Conservation (phyloP, 1,140 invertebrate genomes). For the Triops longicaudatus region DNA sequence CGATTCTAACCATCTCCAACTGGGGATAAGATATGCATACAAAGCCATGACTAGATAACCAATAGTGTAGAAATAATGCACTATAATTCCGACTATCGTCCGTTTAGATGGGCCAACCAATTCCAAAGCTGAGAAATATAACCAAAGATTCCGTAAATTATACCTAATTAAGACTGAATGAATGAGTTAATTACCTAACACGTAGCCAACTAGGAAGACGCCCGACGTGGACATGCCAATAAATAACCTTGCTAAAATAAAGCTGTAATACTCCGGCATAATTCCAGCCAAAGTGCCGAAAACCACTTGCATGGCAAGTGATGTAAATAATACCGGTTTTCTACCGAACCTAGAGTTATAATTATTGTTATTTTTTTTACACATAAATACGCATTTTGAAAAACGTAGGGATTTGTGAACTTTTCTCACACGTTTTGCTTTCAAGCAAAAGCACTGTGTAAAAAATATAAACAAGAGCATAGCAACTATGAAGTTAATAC, state of each 20-base stretch:
- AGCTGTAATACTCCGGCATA: conserved; percentile 58
- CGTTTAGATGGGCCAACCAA: conserved; percentile 70
- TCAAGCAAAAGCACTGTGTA: too few relatives aligned
- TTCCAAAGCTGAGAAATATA: conserved; percentile 57
- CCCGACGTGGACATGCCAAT: conserved; percentile 65
- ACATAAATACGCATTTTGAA: too few relatives aligned
- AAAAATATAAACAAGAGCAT: too few relatives aligned
- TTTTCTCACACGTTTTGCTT: too few relatives aligned
- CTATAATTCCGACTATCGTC: conserved; percentile 61
- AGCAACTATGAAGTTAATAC: too few relatives aligned
- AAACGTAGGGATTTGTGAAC: too few relatives aligned
- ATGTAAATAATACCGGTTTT: conserved; percentile 60
- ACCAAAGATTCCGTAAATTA: neutral
- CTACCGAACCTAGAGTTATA: conserved; percentile 51
- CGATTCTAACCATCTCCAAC: conserved; percentile 67
- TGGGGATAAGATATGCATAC: conserved; percentile 60
- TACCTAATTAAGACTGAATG: neutral
- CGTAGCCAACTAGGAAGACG: conserved; percentile 66
- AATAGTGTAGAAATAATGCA: conserved; percentile 66
- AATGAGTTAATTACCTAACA: conserved; percentile 51
- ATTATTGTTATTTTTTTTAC: too few relatives aligned
- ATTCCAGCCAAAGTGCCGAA: conserved; percentile 55
- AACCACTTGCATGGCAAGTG: conserved; percentile 57
- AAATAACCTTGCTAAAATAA: conserved; percentile 56
- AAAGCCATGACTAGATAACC: conserved; percentile 62